phyloP scores from a whole-genome alignment of 2,113 vertebrate genomes.

The Gallinago media region DNA sequence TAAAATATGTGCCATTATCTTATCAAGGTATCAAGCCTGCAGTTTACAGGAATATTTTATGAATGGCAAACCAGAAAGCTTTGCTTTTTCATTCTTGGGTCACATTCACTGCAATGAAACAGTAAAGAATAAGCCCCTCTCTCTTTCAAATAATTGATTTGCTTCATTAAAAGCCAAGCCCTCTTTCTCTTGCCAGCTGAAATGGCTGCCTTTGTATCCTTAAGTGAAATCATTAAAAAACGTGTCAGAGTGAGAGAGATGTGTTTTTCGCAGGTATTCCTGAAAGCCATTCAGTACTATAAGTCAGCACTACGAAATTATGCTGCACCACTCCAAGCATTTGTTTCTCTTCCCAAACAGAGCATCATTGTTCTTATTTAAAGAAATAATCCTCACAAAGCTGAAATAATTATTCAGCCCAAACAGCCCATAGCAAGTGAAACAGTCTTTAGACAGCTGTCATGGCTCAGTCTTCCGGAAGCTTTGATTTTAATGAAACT shows the following conservation, averaged over 20 bases:
- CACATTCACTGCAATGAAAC: neutral
- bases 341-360: slow-evolving; percentile 58
- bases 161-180: slow-evolving; percentile 34
- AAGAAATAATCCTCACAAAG: slow-evolving; percentile 72
- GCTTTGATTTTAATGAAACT: slow-evolving; percentile 83
- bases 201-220: slow-evolving; percentile 28
- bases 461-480: slow-evolving; percentile 78
- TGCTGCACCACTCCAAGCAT: slow-evolving; percentile 28
- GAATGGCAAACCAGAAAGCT: neutral
- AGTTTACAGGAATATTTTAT: neutral
- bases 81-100: neutral
- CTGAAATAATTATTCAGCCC: slow-evolving; percentile 78
- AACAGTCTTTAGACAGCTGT: slow-evolving; percentile 80
- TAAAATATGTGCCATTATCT: neutral
- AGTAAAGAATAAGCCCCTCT: slow-evolving; percentile 5
- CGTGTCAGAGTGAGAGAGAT: slow-evolving; percentile 11
- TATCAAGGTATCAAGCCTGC: neutral
- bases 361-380: slow-evolving; percentile 72
- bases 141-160: slow-evolving; percentile 16
- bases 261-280: slow-evolving; percentile 69
- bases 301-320: slow-evolving; percentile 21
- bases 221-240: slow-evolving; percentile 43
- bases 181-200: slow-evolving; percentile 22
- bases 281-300: slow-evolving; percentile 48
- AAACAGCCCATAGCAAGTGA: slow-evolving; percentile 75